Conservation (phyloP, 1,140 invertebrate species). For the Temnothorax curvispinosus region DNA sequence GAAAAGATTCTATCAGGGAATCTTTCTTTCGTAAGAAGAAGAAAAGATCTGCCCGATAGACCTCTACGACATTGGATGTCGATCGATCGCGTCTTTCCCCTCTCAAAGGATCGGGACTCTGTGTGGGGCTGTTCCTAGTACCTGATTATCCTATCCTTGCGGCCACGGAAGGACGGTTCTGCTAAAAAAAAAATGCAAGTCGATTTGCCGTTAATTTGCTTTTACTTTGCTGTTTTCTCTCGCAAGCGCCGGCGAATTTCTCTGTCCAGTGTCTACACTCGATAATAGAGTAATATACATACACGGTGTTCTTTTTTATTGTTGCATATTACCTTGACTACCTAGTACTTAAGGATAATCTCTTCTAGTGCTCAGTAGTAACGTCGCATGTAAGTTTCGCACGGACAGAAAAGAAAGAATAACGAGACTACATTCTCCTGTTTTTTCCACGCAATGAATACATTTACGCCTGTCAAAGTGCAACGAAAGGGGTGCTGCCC, state of each 20-base stretch:
- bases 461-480: conserved; percentile 55
- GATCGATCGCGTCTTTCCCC: conserved; percentile 15
- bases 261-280: conserved; percentile 73
- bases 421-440: conserved; percentile 9
- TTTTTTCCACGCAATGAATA: conserved; percentile 33
- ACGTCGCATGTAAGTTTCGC: conserved; percentile 56
- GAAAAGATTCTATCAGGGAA: neutral
- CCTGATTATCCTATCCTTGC: conserved; percentile 83
- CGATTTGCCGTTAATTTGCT: conserved; percentile 23
- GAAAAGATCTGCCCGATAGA: neutral
- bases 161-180: conserved; percentile 66
- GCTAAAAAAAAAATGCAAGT: conserved; percentile 32
- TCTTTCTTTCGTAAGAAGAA: neutral
- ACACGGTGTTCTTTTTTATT: conserved; percentile 73
- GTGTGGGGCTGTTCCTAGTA: conserved; percentile 82
- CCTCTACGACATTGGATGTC: conserved; percentile 32
- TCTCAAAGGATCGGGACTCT: conserved; percentile 77
- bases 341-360: conserved; percentile 72
- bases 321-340: conserved; percentile 74
- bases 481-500: conserved; percentile 63
- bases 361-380: conserved; percentile 35
- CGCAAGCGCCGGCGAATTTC: conserved; percentile 68
- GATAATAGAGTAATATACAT: conserved; percentile 62
- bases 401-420: conserved; percentile 40
- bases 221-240: conserved; percentile 63